Conservation (phyloP, 2,797 vertebrate genomes). For the Enoplosus armatus region DNA sequence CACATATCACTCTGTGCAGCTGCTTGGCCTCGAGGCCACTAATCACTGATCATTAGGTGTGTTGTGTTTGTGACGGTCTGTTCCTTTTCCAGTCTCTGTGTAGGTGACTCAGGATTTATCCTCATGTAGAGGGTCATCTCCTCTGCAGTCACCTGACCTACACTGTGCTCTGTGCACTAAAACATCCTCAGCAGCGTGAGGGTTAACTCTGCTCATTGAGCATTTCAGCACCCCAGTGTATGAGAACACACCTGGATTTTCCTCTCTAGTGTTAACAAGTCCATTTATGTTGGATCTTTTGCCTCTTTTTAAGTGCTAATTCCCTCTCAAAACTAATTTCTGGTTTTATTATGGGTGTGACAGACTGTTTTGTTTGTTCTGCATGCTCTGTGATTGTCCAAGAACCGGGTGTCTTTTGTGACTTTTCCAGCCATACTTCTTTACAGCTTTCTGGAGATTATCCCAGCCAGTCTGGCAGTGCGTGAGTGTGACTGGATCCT, state of each 20-base stretch:
- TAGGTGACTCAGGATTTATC: constrained; percentile 78
- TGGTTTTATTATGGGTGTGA: constrained; percentile 31
- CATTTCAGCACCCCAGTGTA: constrained; percentile 37
- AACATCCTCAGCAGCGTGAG: constrained; percentile 43
- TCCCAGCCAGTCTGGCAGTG: constrained; percentile 67
- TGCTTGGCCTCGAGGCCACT: constrained; percentile 51
- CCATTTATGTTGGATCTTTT: constrained; percentile 42
- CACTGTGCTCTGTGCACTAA: constrained; percentile 75
- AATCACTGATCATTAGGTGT: constrained; percentile 55
- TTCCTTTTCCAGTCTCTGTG: constrained; percentile 50
- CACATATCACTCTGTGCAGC: constrained; percentile 60
- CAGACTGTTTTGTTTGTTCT: constrained; percentile 43
- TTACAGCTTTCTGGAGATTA: constrained; percentile 69
- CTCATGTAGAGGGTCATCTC: constrained; percentile 65
- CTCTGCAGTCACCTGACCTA: constrained; percentile 74
- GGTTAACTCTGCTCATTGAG: constrained; percentile 46
- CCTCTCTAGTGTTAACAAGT: constrained; percentile 24
- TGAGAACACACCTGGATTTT: constrained; percentile 50
- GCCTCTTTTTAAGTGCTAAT: constrained; percentile 58
- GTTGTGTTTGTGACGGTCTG: constrained; percentile 42
- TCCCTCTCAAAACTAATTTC: constrained; percentile 22
- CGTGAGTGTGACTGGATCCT: constrained; percentile 67
- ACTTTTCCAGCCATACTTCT: constrained; percentile 73
- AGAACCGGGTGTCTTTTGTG: constrained; percentile 57
- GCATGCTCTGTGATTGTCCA: constrained; percentile 54